Evolutionary conservation across 2,113 vertebrate species (phyloP), one percentile per base, ranked within the genome.

Genomic region (Acrocephalus arundinaceus): DNA sequence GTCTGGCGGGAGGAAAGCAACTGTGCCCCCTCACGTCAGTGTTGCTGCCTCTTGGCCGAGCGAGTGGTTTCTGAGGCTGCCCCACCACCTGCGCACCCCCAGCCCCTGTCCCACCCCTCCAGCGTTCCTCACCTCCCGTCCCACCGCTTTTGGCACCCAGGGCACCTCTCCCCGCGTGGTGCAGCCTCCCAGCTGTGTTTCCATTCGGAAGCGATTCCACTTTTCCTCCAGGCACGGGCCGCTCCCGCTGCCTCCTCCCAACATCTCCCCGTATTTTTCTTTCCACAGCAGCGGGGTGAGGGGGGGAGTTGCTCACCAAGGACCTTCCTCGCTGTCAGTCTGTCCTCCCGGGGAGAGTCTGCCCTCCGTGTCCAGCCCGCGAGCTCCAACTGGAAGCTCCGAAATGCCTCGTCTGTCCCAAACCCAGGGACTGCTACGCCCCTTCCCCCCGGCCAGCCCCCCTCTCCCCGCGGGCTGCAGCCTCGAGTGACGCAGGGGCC

Each of bases 401-500:
- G 7, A 18, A 83, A 31, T 0, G 6, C 1, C 39, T 75, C 6
- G 6, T n/a, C 85, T 37, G 57, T 57, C 77, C 94, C 84, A 70
- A 39, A 85, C 12, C 1, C 3, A 0, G 7, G 17, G n/a, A 23
- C 1, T 24, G 87, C 58, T 91, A 89, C 94, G 93, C 94, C 93
- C 72, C 82, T 74, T 94, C 63, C 82, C 83, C 7, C 0, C 27
- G 15, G 92, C 94, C 95, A 77, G 8, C 48, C 74, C 63, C 63
- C 17, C 41, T 13, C 33, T 22, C 17, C 73, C 80, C 4, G 4
- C 2, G 85, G 80, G 74, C 92, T 41, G 75, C 84, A 46, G 84
- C 89, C 67, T 2, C 6, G 17, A 13, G 82, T 96, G 94, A 96
- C 95, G 92, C 93, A 93, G 77, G 58, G 84, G 30, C 92, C 3